Percentiles rank a stretch among this genome's conserved stretches.
Conservation (phyloP, 2,113 vertebrate species). For the Siniperca knerii region DNA sequence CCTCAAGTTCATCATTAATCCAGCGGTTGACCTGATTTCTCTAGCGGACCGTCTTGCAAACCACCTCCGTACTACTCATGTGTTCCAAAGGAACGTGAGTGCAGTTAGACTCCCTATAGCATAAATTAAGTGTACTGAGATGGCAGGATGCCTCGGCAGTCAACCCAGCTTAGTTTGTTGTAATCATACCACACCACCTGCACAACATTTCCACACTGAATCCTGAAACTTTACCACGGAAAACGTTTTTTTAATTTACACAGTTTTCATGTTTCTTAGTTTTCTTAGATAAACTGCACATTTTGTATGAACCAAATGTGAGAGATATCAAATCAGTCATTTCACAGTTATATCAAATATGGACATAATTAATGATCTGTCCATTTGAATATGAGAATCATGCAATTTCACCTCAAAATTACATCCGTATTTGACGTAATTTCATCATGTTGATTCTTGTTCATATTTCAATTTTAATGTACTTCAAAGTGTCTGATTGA, state of each 20-base stretch:
- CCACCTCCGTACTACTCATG: constrained; percentile 2
- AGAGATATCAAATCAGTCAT: neutral
- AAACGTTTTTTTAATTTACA: neutral
- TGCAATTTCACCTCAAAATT: neutral
- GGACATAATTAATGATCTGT: neutral
- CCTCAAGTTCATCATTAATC: constrained; percentile 68
- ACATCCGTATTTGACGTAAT: neutral
- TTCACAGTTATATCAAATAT: neutral
- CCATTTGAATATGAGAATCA: neutral
- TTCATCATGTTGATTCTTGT: neutral
- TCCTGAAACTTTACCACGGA: neutral
- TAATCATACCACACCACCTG: neutral
- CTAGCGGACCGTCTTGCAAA: constrained; percentile 3
- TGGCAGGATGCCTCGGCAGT: neutral
- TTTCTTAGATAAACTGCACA: neutral
- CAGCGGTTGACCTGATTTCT: constrained; percentile 68
- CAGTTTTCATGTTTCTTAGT: neutral
- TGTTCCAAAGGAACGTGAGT: constrained; percentile 36
- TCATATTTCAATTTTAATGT: neutral
- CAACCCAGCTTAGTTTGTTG: neutral
- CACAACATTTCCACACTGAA: neutral
- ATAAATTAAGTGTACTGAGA: neutral
- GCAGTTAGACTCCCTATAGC: neutral
- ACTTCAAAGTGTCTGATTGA: neutral
- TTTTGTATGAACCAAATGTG: neutral